phyloP scores from a whole-genome alignment of 2,113 vertebrate genomes.

The Lasiurus cinereus region DNA sequence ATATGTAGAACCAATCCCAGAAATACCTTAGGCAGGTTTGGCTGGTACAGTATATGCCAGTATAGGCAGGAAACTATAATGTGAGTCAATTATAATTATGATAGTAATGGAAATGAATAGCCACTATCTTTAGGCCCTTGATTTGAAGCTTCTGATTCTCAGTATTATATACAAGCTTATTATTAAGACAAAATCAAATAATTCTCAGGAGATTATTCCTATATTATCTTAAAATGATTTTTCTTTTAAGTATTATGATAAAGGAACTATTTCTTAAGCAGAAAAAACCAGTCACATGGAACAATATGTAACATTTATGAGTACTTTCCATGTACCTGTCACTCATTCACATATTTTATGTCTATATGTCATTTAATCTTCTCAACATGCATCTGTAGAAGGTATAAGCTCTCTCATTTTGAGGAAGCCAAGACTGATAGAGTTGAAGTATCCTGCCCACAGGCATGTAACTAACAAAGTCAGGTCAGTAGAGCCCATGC shows the following conservation, averaged over 20 bases:
- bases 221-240: conserved; percentile 24
- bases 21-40: conserved; percentile 4
- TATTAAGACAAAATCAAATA: background rate
- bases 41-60: background rate
- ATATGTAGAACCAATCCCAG: background rate
- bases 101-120: background rate
- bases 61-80: background rate
- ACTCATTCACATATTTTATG: background rate
- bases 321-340: background rate
- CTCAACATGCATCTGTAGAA: background rate
- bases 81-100: background rate
- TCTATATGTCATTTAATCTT: background rate
- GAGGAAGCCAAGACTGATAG: background rate
- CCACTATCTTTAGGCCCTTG: background rate
- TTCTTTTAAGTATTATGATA: conserved; percentile 14
- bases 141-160: conserved; percentile 5
- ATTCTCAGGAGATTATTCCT: background rate
- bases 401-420: background rate
- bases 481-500: background rate
- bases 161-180: background rate
- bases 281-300: background rate
- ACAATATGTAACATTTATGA: background rate
- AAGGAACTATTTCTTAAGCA: background rate
- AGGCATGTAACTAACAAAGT: background rate
- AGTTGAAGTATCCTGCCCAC: background rate